phyloP scores from a whole-genome alignment of 2,113 vertebrate genomes.

The Oryzias celebensis region DNA sequence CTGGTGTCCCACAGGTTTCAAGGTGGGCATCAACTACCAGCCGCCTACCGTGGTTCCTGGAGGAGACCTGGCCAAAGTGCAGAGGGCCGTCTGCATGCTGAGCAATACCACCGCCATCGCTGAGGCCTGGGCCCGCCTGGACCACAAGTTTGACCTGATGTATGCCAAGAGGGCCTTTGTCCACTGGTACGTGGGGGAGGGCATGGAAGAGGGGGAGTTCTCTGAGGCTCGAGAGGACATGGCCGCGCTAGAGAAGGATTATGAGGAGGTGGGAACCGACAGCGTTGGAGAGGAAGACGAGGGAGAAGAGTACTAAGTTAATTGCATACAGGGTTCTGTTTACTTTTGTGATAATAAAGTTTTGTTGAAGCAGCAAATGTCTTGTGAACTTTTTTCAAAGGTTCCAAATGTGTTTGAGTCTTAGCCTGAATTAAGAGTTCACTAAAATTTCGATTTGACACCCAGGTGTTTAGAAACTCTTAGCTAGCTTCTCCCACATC shows the following conservation, averaged over 20 bases:
- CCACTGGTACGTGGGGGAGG: slow-evolving; percentile 88
- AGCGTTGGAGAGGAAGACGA: slow-evolving; percentile 16
- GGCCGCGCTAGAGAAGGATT: slow-evolving; percentile 57
- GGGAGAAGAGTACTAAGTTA: slow-evolving; percentile 16
- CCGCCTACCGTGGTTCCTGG: slow-evolving; percentile 70
- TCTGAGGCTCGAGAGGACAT: slow-evolving; percentile 87
- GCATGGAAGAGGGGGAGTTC: slow-evolving; percentile 90
- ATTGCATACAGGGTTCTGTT: too few relatives aligned
- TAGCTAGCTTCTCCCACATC: too few relatives aligned
- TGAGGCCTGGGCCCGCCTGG: slow-evolving; percentile 84
- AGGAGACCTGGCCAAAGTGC: slow-evolving; percentile 84
- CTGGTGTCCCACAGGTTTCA: too few relatives aligned
- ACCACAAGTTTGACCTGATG: slow-evolving; percentile 59
- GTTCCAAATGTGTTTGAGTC: too few relatives aligned
- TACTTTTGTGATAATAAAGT: too few relatives aligned
- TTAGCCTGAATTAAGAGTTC: too few relatives aligned
- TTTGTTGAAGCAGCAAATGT: too few relatives aligned
- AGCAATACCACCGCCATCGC: slow-evolving; percentile 87
- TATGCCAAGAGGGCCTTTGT: slow-evolving; percentile 60
- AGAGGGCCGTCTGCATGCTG: slow-evolving; percentile 85
- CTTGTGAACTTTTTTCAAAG: too few relatives aligned
- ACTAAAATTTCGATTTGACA: too few relatives aligned
- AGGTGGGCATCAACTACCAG: slow-evolving; percentile 17
- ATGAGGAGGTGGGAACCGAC: slow-evolving; percentile 60
- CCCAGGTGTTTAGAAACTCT: too few relatives aligned